Evolutionary conservation across 2,113 vertebrate species (phyloP), one percentile per base, ranked within the genome.

Genomic region (Pedetes capensis): DNA sequence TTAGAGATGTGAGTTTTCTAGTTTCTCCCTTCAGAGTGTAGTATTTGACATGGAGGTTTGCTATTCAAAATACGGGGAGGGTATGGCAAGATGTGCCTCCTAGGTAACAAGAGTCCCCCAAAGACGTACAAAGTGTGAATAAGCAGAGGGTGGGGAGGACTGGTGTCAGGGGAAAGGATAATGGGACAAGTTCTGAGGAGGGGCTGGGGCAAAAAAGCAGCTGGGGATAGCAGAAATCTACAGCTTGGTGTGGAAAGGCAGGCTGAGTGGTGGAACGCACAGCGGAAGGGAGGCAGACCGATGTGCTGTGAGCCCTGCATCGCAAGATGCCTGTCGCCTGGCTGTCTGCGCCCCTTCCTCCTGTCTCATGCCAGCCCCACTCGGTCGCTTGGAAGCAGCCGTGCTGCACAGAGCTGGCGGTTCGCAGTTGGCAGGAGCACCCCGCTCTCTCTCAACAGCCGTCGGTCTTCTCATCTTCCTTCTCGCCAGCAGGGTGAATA

Each of bases 281-380:
- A 0, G 44, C 14, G 12, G 25, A 23, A 57, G 57, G 34, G 14
- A 63, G 75, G 16, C 63, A n/a, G 74, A 51, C 63, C 27, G 61
- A 27, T 1, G 5, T 29, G 55, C 64, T 83, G 3, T 0, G 2
- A 78, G 44, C 68, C 93, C 91, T 27, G 2, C 71, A 27, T 72
- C 44, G 29, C 14, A 0, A 34, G 89, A 74, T 75, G 95, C 95
- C 76, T 94, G 95, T 95, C 84, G 85, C 96, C 97, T 79, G 81
- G 88, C 94, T 96, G 95, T 95, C 97, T 97, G 94, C 82, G 0
- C 84, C 92, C 95, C 85, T 96, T 96, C 78, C 92, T 95, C 85
- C 94, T 80, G 39, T 44, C 95, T 23, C 11, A 2, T 22, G 32
- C 87, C 92, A 90, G 91, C 34, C 91, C 61, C 2, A 1, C 93